Conservation (phyloP, 2,888 invertebrate genomes). For the Drosophila helvetica region DNA sequence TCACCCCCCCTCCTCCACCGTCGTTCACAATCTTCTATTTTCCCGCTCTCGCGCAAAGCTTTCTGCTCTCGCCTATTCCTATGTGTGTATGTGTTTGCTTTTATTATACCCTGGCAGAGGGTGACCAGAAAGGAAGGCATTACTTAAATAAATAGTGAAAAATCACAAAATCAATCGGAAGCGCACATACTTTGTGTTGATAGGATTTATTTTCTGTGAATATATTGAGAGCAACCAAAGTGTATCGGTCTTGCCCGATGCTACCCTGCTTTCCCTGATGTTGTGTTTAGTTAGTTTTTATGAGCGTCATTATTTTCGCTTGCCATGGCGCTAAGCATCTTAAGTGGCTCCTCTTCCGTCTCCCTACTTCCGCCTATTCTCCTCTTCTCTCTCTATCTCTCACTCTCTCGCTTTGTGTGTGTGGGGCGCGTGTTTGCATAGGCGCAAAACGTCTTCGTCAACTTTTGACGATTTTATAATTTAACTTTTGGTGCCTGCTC, state of each 20-base stretch:
- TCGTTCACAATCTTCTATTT: background rate
- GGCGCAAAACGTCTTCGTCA: conserved; percentile 61
- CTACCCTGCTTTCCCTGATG: conserved; percentile 46
- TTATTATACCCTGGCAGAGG: conserved; percentile 30
- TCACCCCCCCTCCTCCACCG: background rate
- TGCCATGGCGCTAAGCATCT: conserved; percentile 78
- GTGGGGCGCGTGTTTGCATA: conserved; percentile 63
- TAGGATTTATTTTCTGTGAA: no score
- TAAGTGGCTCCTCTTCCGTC: conserved; percentile 60
- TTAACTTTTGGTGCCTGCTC: conserved; percentile 70
- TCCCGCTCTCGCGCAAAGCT: background rate
- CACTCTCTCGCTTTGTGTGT: conserved; percentile 2
- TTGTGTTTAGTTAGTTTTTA: conserved; percentile 78
- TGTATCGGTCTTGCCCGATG: background rate
- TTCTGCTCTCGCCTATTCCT: background rate
- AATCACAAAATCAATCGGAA: no score
- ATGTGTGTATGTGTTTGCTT: conserved; percentile 49
- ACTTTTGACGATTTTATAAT: conserved; percentile 70
- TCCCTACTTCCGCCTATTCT: background rate
- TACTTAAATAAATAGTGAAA: no score
- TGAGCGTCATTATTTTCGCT: conserved; percentile 79
- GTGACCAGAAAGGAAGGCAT: no score
- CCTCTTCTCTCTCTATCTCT: conserved; percentile 8
- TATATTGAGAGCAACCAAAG: no score
- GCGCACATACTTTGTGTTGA: no score